Conservation (phyloP, 2,888 invertebrate species). For the Rhagium mordax region DNA sequence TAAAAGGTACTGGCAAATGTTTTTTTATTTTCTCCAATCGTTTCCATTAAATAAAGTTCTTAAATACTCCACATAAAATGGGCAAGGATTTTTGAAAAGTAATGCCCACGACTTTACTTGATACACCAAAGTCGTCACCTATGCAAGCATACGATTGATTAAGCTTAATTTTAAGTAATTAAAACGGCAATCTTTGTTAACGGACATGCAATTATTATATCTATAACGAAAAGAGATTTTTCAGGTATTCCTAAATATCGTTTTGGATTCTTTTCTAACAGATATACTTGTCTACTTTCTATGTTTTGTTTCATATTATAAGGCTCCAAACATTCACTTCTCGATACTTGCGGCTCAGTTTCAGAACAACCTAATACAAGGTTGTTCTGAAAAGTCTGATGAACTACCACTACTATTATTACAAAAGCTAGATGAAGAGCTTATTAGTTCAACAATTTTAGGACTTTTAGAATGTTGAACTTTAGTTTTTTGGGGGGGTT, state of each 20-base stretch:
- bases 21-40: conserved; percentile 1
- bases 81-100: not conserved
- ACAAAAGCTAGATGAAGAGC: conserved; percentile 7
- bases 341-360: not conserved
- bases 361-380: not conserved
- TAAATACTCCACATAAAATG: not conserved
- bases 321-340: not conserved
- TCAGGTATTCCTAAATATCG: not conserved
- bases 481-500: conserved; percentile 1
- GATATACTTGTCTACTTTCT: not conserved
- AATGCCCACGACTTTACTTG: not conserved
- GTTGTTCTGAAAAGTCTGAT: not conserved
- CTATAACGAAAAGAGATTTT: not conserved
- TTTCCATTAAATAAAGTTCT: not conserved
- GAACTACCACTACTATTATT: conserved; percentile 1
- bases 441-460: conserved; percentile 5
- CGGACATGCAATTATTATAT: not conserved
- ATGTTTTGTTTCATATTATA: not conserved
- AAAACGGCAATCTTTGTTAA: not conserved
- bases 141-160: not conserved
- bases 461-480: not conserved
- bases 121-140: not conserved
- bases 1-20: not conserved
- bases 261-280: not conserved
- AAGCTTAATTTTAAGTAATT: not conserved